Conservation (phyloP, 2,113 vertebrate genomes). For the Heterotilapia buettikoferi region DNA sequence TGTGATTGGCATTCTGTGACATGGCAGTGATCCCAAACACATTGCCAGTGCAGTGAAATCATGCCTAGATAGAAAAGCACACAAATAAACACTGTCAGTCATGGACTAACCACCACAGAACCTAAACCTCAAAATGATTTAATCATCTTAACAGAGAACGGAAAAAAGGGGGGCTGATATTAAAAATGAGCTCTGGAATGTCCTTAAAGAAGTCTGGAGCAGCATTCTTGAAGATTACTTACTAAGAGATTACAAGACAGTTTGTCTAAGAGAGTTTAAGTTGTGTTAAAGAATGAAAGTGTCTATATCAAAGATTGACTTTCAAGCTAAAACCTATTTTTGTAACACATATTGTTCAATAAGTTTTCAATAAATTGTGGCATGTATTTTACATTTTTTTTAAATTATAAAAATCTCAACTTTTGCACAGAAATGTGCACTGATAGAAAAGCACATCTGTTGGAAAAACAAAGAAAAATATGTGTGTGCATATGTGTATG, state of each 20-base stretch:
- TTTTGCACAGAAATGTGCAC: not conserved
- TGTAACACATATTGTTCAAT: not conserved
- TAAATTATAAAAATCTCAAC: not conserved
- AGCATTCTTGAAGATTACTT: not conserved
- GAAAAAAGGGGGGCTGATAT: not conserved
- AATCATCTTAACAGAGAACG: not conserved
- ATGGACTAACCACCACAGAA: not conserved
- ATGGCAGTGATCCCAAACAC: not conserved
- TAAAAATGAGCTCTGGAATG: not conserved
- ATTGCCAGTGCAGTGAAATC: not conserved
- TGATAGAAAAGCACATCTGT: not conserved
- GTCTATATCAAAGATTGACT: not conserved
- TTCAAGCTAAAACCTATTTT: not conserved
- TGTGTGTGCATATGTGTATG: not conserved
- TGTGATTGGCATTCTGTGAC: not conserved
- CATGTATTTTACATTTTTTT: rapidly evolving
- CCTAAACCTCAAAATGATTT: not conserved
- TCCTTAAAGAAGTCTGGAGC: not conserved
- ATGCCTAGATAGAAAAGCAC: not conserved
- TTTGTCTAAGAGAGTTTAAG: not conserved
- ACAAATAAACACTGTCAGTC: not conserved
- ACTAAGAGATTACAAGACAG: not conserved
- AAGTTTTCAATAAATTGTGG: not conserved
- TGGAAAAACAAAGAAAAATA: not conserved
- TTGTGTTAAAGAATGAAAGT: not conserved